A percentile compares a stretch with the other conserved stretches of the same genome.
phyloP scores from a whole-genome alignment of 2,888 invertebrate genomes.

The Andrena camellia region DNA sequence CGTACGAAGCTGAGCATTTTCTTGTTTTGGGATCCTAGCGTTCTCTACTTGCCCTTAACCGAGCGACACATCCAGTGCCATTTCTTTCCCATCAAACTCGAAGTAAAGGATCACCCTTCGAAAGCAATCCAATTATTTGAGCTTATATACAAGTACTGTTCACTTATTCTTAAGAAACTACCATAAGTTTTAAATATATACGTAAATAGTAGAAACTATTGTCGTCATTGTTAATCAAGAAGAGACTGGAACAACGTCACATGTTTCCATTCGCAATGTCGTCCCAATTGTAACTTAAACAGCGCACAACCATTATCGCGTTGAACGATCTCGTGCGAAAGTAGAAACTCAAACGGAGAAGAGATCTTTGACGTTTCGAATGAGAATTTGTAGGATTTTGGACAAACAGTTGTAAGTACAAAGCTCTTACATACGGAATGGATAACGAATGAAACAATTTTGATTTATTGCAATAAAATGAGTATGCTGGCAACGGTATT shows the following conservation, averaged over 20 bases:
- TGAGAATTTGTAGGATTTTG: slow-evolving; percentile 8
- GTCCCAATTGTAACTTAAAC: not conserved
- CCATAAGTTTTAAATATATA: not conserved
- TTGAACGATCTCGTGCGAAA: not conserved
- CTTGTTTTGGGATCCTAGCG: slow-evolving; percentile 28
- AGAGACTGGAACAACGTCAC: not conserved
- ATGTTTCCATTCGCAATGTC: no score
- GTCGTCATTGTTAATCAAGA: not conserved
- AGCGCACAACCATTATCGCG: not conserved
- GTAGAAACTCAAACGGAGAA: not conserved
- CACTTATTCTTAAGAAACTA: slow-evolving; percentile 15
- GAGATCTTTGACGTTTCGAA: not conserved
- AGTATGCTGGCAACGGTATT: slow-evolving; percentile 7
- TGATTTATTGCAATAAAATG: slow-evolving; percentile 25
- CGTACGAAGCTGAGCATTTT: slow-evolving; percentile 50
- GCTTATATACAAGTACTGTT: slow-evolving; percentile 36
- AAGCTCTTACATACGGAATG: slow-evolving; percentile 25
- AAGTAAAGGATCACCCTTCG: not conserved
- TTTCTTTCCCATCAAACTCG: not conserved
- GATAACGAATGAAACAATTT: slow-evolving; percentile 18
- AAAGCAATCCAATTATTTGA: slow-evolving; percentile 16
- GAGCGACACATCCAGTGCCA: not conserved
- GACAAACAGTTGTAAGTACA: slow-evolving; percentile 20
- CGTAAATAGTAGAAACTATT: not conserved
- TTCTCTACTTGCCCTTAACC: slow-evolving; percentile 24